phyloP scores from a whole-genome alignment of 2,797 vertebrate species.

The Vespertilio murinus region DNA sequence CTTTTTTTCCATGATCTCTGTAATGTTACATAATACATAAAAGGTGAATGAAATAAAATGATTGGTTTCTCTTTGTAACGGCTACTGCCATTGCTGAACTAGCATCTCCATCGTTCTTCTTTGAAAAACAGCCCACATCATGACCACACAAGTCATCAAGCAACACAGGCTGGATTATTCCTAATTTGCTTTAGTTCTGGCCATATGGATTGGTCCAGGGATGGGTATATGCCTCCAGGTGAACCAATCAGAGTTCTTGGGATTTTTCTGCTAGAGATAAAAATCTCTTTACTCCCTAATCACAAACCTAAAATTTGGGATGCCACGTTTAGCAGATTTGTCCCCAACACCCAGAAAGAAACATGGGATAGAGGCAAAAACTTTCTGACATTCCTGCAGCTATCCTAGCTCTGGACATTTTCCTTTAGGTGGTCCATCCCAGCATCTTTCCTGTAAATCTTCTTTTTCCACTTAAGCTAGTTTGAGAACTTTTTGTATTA shows the following conservation, averaged over 20 bases:
- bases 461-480: background rate
- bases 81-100: background rate
- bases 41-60: background rate
- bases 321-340: background rate
- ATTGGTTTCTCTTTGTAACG: background rate
- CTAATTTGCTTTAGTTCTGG: background rate
- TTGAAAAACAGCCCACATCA: background rate
- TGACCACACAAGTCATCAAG: background rate
- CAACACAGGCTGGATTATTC: background rate
- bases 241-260: background rate
- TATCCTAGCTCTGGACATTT: background rate
- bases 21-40: background rate
- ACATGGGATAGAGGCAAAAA: background rate
- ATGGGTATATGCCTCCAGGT: background rate
- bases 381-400: background rate
- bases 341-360: background rate
- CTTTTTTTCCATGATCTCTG: background rate
- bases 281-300: background rate
- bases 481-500: background rate
- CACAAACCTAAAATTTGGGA: background rate
- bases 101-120: background rate
- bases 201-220: background rate
- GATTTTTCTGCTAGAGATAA: background rate
- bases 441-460: background rate
- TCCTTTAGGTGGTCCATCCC: background rate